These are phyloP conservation scores for Tolypeutes matacus DNA, from an alignment of 2,797 vertebrate genomes.

Conservation along the genomic window DNA sequence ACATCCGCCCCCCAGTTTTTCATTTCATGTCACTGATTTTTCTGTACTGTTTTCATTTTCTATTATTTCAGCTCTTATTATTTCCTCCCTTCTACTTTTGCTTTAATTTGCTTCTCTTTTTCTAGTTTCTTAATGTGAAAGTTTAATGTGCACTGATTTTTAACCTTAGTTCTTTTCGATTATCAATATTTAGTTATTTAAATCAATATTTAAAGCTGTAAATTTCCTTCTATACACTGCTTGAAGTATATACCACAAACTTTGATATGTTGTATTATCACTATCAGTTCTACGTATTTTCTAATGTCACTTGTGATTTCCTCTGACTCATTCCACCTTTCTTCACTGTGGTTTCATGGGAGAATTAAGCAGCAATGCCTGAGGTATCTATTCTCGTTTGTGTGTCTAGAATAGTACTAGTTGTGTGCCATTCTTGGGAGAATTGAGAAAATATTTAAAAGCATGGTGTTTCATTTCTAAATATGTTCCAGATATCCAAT, in stretches of 20 bases:
- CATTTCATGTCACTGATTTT: neutral
- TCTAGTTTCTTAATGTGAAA: neutral
- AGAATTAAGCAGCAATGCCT: neutral
- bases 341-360: neutral
- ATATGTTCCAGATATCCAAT: neutral
- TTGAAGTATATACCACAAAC: neutral
- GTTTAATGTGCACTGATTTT: neutral
- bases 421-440: neutral
- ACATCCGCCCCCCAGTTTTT: too few species aligned
- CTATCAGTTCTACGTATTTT: conserved; percentile 7
- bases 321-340: neutral
- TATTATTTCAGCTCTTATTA: neutral
- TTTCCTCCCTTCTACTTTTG: neutral
- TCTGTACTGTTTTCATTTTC: neutral
- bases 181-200: neutral
- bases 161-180: neutral
- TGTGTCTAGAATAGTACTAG: neutral
- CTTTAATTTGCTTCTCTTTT: neutral
- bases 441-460: conserved; percentile 46
- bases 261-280: conserved; percentile 2
- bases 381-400: neutral
- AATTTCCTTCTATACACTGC: neutral
- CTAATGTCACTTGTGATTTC: neutral
- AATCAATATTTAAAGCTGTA: neutral
- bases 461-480: conserved; percentile 6